These are phyloP conservation scores for Tholera decimalis DNA, from an alignment of 2,888 invertebrate species.

Conservation along the genomic window DNA sequence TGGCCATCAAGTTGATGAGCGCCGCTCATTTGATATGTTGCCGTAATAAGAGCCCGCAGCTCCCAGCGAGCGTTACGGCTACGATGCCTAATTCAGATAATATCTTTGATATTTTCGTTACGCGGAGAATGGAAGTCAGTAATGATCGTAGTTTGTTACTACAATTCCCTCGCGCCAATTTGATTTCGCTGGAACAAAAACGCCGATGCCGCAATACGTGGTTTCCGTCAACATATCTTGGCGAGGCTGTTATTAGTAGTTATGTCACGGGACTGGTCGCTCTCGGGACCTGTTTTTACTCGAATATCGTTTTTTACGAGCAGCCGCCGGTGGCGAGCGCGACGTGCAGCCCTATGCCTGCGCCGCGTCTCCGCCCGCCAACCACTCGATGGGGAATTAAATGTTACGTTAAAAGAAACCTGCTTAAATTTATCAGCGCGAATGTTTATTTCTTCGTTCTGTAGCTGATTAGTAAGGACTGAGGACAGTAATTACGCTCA, in stretches of 20 bases:
- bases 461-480: slow-evolving; percentile 11
- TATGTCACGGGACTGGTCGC: slow-evolving; percentile 67
- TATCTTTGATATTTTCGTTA: slow-evolving; percentile 37
- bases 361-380: slow-evolving; percentile 52
- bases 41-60: slow-evolving; percentile 27
- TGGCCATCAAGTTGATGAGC: slow-evolving; percentile 30
- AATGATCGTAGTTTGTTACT: slow-evolving; percentile 36
- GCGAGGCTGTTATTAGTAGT: slow-evolving; percentile 66
- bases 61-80: slow-evolving; percentile 33
- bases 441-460: slow-evolving; percentile 36
- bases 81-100: slow-evolving; percentile 26
- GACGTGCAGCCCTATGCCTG: slow-evolving; percentile 53
- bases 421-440: slow-evolving; percentile 46
- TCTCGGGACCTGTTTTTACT: slow-evolving; percentile 75
- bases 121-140: slow-evolving; percentile 18
- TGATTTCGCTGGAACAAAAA: slow-evolving; percentile 47
- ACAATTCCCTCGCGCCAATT: slow-evolving; percentile 42
- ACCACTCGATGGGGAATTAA: slow-evolving; percentile 55
- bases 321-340: too few species aligned
- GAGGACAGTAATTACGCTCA: slow-evolving; percentile 15
- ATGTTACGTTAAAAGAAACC: slow-evolving; percentile 62
- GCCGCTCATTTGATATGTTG: slow-evolving; percentile 34
- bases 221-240: slow-evolving; percentile 78
- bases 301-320: slow-evolving; percentile 77
- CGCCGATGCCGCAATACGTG: slow-evolving; percentile 63